Evolutionary conservation across 2,113 vertebrate genomes (phyloP), one percentile per base, ranked within the genome.

Genomic region (Thinocorus orbignyianus): DNA sequence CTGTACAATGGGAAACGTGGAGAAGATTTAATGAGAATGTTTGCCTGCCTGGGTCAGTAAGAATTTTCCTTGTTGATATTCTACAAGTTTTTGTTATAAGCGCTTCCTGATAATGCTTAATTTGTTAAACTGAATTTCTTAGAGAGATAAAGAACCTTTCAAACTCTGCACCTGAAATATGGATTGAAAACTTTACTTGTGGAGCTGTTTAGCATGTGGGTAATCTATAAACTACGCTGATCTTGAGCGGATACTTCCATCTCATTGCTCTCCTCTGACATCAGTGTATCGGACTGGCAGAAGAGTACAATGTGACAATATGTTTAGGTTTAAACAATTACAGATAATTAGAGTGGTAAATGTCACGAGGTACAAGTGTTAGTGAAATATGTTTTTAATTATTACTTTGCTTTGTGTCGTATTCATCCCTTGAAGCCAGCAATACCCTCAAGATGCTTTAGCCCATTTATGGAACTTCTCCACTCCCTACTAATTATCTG

Each of bases 301-400:
- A 95, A 82, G 37, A 69, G 58, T 90, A 79, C 31, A 31, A 33
- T 84, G n/a, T 92, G 71, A 80, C 91, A 93, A 31, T 95, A 57
- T 93, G 92, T 93, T 94, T 95, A 88, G 66, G 51, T 88, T 95
- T 95, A 94, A 94, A 90, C 81, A 86, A 91, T 96, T 94, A 91
- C 49, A 68, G 79, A 80, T 90, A 94, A 93, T 97, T 89, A 95
- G 81, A 88, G 30, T 88, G 76, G 88, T 94, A 93, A 96, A 93
- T 96, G 88, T 94, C 92, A 93, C 31, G 33, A 70, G 86, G 55
- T 96, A 81, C 96, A 96, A 96, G 79, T 96, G 92, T 95, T 93
- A 66, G 71, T 90, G 79, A 96, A 96, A 94, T 93, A 90, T 44
- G 85, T 7, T 86, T 96, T 96, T 96, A 90, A 94, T 96, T 90